Evolutionary conservation across 2,113 vertebrate species (phyloP), one percentile per base, ranked within the genome.

Genomic region (Garra rufa): DNA sequence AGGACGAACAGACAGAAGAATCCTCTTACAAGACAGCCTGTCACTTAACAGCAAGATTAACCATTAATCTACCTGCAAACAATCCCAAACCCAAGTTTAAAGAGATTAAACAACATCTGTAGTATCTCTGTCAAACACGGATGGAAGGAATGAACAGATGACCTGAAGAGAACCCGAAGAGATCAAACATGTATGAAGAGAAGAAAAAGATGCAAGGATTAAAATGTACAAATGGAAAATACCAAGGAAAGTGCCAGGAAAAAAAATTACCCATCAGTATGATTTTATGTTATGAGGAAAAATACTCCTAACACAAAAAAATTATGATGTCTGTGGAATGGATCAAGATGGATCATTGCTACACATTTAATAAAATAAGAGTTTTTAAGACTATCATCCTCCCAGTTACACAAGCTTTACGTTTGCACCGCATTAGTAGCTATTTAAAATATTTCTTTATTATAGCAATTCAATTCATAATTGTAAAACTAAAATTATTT

Each of bases 21-120:
- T 44, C 11, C 11, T 73, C 11, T 44, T 71, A 44, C 34, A 26
- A 19, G 4, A 17, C 21, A 78, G n/a, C 38, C 9, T 17, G 34
- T 61, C 55, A 78, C 55, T 61, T 43, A 80, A 80, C 9, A 48
- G 17, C 43, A 21, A 28, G 59, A 80, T 80, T 21, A 67, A 65
- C 77, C 9, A 80, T 19, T 67, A 30, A 67, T 67, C 26, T 28
- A 67, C 24, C 6, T 67, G 59, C 59, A 80, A 80, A 48, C 77
- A 67, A 67, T 80, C 43, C 57, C 15, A 80, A 67, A 80, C 2
- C 10, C 59, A 48, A 67, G 59, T 65, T 80, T 28, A 48, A 48
- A 78, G 21, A 52, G 55, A 78, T 61, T 61, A 44, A 61, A 78
- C 55, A 9, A 61, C 55, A 61, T 43, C n/a, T 77, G 3, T 15